phyloP scores from a whole-genome alignment of 2,113 vertebrate genomes.

The Sebastes schlegelii region DNA sequence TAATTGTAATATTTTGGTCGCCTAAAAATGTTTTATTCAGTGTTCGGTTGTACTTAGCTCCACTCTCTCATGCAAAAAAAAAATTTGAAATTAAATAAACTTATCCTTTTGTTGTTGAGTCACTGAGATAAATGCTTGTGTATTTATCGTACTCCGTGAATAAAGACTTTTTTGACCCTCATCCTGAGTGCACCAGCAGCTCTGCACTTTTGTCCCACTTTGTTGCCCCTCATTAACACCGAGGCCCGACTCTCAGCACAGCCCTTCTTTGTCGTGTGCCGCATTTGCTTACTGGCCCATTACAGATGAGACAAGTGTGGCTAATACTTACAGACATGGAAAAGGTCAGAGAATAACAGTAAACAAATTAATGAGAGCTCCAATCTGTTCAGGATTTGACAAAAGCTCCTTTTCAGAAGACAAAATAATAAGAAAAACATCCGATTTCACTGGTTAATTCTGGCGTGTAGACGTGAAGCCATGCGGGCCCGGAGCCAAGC shows the following conservation, averaged over 20 bases:
- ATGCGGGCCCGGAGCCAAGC: constrained; percentile 1
- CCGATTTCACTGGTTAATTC: constrained; percentile 18
- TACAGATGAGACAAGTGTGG: constrained; percentile 18
- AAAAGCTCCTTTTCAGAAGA: constrained; percentile 4
- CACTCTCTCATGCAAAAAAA: too few species aligned
- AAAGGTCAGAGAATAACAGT: constrained; percentile 49
- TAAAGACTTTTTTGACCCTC: neutral
- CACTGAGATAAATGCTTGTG: neutral
- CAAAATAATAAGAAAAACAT: constrained; percentile 20
- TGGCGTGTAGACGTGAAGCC: neutral
- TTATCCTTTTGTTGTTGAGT: neutral
- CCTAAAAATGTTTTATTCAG: neutral
- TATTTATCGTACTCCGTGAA: neutral
- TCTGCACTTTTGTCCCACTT: constrained; percentile 29
- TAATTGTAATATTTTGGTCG: too few species aligned
- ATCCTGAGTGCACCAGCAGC: neutral
- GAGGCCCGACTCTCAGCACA: neutral
- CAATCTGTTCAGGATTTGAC: constrained; percentile 19
- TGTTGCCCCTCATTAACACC: constrained; percentile 34
- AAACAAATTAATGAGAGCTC: constrained; percentile 35
- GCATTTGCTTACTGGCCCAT: constrained; percentile 13
- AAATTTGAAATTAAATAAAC: neutral
- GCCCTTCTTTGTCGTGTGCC: neutral
- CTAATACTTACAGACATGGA: constrained; percentile 29
- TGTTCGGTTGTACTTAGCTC: too few species aligned